Evolutionary conservation across 2,113 vertebrate species (phyloP).

Genomic region (Phoenicopterus ruber): DNA sequence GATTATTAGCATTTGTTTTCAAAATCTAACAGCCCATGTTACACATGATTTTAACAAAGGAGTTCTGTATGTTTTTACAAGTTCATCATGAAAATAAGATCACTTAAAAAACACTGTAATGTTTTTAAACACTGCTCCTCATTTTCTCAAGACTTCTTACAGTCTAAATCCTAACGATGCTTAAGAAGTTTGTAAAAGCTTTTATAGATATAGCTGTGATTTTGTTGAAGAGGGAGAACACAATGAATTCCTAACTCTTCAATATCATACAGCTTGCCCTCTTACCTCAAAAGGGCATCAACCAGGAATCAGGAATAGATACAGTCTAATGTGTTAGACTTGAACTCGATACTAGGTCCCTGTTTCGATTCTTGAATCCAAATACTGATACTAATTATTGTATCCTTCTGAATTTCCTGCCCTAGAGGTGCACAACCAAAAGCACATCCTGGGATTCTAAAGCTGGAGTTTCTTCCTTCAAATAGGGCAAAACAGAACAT

Average conservation of each 20-base stretch:
- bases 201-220: neutral
- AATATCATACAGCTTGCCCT: neutral
- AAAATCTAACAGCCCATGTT: neutral
- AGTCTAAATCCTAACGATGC: neutral
- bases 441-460: neutral
- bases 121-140: neutral
- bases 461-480: neutral
- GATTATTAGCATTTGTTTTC: neutral
- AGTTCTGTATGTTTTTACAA: neutral
- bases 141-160: neutral
- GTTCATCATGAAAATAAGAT: neutral
- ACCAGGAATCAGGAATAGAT: neutral
- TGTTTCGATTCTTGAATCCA: neutral
- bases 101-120: neutral
- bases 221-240: neutral
- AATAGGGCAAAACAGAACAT: neutral
- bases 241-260: neutral
- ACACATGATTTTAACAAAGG: neutral
- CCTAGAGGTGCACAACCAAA: neutral
- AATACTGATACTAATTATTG: neutral
- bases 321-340: neutral
- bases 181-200: neutral
- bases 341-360: neutral
- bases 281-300: neutral
- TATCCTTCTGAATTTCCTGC: neutral